Percentiles rank a stretch among this genome's conserved stretches.
Conservation (phyloP, 2,113 vertebrate species). For the Oryzias celebensis region DNA sequence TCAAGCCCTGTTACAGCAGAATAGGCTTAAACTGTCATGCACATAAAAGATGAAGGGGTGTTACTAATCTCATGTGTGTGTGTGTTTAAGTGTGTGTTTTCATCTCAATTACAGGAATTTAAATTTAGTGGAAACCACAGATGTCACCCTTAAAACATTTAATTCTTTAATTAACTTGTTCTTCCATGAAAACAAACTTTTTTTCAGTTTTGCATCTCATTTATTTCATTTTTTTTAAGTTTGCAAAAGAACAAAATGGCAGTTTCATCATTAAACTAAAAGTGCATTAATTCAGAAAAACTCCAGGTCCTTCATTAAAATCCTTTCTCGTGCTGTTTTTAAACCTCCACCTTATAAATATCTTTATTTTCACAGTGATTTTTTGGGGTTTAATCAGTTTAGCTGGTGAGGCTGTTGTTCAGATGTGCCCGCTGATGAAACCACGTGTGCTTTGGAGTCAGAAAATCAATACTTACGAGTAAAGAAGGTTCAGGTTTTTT, state of each 20-base stretch:
- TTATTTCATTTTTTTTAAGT: too few relatives aligned
- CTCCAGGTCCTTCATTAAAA: constrained; percentile 3
- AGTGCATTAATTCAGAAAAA: constrained; percentile 27
- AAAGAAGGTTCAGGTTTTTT: constrained; percentile 33
- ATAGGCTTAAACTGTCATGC: too few relatives aligned
- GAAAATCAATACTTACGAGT: constrained; percentile 52
- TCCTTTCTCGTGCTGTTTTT: neutral
- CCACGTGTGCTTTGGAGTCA: constrained; percentile 31
- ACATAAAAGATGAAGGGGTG: too few relatives aligned
- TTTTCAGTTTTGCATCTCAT: too few relatives aligned
- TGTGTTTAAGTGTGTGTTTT: too few relatives aligned
- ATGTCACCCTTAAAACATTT: too few relatives aligned
- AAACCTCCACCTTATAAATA: constrained; percentile 13
- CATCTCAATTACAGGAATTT: too few relatives aligned
- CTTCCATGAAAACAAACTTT: too few relatives aligned
- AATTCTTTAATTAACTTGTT: too few relatives aligned
- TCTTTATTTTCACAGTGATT: neutral
- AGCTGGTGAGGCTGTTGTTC: constrained; percentile 19
- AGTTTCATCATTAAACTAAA: constrained; percentile 34
- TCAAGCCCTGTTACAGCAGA: too few relatives aligned
- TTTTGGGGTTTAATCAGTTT: constrained; percentile 39
- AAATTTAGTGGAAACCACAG: too few relatives aligned
- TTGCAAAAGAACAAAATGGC: neutral
- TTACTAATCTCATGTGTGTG: too few relatives aligned
- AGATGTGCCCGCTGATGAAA: constrained; percentile 31